Evolutionary conservation across 2,888 invertebrate species (phyloP).

Genomic region (Stenotaenia linearis): DNA sequence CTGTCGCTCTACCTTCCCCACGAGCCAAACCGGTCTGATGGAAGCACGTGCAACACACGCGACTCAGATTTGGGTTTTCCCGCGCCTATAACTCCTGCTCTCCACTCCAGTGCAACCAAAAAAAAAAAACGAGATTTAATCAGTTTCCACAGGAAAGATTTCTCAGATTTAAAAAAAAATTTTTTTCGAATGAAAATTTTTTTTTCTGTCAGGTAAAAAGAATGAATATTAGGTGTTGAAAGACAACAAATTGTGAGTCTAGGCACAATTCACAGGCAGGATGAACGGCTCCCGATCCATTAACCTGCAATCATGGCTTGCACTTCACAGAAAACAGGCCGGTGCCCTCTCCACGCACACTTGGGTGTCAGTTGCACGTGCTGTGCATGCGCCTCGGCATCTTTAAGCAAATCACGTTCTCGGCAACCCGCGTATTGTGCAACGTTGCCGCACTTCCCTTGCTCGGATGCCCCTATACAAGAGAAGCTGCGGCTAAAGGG

Average conservation of each 20-base stretch:
- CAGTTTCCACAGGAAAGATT: not conserved
- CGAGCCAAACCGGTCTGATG: conserved; percentile 27
- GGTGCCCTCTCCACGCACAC: conserved; percentile 12
- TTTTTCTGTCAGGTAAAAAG: not conserved
- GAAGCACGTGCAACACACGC: conserved; percentile 29
- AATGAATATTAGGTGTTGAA: not conserved
- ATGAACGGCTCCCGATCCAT: conserved; percentile 26
- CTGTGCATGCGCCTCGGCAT: conserved; percentile 8
- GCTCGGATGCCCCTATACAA: conserved; percentile 3
- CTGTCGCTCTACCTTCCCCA: not conserved
- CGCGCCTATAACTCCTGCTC: not conserved
- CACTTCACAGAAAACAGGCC: conserved; percentile 28
- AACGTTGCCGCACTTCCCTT: not conserved
- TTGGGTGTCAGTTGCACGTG: conserved; percentile 27
- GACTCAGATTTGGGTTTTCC: not conserved
- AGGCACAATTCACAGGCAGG: not conserved
- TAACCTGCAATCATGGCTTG: conserved; percentile 24
- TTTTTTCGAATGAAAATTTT: not conserved
- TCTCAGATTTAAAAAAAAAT: not conserved
- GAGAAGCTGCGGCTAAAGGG: not conserved
- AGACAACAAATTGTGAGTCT: not conserved
- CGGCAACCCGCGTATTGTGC: conserved; percentile 5
- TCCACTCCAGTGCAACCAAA: not conserved
- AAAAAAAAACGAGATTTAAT: not conserved
- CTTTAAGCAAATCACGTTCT: conserved; percentile 22